Conservation (phyloP, 2,113 vertebrate species). For the Aspidoscelis tigris region DNA sequence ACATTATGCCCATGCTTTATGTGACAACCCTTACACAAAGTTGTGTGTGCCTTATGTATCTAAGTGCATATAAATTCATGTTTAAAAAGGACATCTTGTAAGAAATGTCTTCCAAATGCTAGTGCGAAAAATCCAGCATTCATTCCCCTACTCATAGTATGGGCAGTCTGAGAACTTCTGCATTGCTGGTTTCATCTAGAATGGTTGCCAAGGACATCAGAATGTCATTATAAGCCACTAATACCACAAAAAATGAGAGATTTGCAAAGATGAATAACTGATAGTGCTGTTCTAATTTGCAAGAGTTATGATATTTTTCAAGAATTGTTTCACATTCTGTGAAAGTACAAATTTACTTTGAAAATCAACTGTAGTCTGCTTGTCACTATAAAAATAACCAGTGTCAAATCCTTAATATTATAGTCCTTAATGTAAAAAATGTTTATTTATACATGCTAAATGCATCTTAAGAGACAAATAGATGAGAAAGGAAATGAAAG, state of each 20-base stretch:
- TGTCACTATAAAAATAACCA: constrained; percentile 14
- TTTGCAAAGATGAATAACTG: no score
- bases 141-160: no score
- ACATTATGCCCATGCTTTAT: no score
- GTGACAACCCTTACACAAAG: no score
- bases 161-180: not conserved
- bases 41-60: no score
- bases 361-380: not conserved
- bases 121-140: no score
- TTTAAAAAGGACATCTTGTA: no score
- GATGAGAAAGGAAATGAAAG: constrained; percentile 27
- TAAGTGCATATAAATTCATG: no score
- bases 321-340: not conserved
- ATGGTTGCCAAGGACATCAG: not conserved
- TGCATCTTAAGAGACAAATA: constrained; percentile 36
- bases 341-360: not conserved
- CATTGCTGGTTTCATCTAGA: not conserved
- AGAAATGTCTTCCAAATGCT: no score
- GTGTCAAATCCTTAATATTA: not conserved
- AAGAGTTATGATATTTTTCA: not conserved
- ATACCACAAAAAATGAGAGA: not conserved
- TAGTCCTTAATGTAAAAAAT: constrained; percentile 12
- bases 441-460: constrained; percentile 29
- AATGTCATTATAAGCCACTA: not conserved
- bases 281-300: not conserved